Base-by-base conservation (phyloP, 2,888 invertebrate species). In the Odontocolon sp. region DNA sequence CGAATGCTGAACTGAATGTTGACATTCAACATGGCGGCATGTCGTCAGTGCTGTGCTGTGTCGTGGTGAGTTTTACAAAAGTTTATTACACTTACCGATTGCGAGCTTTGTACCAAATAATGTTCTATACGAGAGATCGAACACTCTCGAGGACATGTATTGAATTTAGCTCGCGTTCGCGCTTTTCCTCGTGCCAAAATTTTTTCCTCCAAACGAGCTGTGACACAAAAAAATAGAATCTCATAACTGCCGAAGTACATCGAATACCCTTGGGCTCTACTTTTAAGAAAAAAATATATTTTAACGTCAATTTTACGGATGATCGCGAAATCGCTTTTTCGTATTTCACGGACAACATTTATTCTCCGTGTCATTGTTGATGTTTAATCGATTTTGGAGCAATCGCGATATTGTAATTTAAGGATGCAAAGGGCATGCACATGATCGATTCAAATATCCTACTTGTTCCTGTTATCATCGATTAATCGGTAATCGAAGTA, bases 21-120 rank as follows among this genome's bases (percentile, higher is more conserved):
- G 95, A 95, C 95, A 95, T 95, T 95, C 95, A 96, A 96, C 95
- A 96, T 96, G 96, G 96, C 96, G 96, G 96, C 95, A 95, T 96
- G 96, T 96, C 95, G 95, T 95, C 95, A 95, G 96, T 96, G 96
- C 95, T 95, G 95, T 96, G 96, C 96, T 96, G 96, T 96, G 96
- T 96, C 96, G 96, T 96, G 96, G 96, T 96, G 94, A 95, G 96
- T 95, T 93, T 92, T 91, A 89, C 87, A 89, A 89, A 87, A 89
- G 77, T 81, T 82, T 75, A 73, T 78, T 75, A 42, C 56, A 71
- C 45, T 47, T 47, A 67, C 67, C 63, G 79, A 73, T 82, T 82
- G 80, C 80, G 81, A 85, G 84, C 81, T 84, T 84, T 81, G 73
- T 63, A 56, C 69, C 52, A 42, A 68, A 69, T 26, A 56, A 75